phyloP scores from a whole-genome alignment of 2,888 invertebrate genomes.

The Diaprepes abbreviatus region DNA sequence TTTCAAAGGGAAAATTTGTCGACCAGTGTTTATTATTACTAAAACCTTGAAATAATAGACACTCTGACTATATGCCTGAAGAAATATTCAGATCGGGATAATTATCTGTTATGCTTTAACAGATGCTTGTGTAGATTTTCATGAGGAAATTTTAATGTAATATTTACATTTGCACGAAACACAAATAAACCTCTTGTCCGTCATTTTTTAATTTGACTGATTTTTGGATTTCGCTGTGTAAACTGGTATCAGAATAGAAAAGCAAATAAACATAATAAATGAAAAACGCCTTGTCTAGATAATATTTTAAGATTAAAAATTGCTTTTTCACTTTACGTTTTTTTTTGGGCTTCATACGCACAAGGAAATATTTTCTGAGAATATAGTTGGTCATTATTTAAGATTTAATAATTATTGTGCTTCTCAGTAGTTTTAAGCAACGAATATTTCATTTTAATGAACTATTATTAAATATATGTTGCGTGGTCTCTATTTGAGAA shows the following conservation, averaged over 20 bases:
- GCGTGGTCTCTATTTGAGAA: too few relatives aligned
- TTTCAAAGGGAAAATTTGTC: too few relatives aligned
- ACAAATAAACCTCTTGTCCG: conserved; percentile 30
- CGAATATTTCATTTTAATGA: too few relatives aligned
- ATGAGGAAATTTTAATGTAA: conserved; percentile 19
- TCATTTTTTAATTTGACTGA: conserved; percentile 27
- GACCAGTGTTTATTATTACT: too few relatives aligned
- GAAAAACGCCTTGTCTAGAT: background rate
- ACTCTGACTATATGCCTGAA: too few relatives aligned
- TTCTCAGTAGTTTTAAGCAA: too few relatives aligned
- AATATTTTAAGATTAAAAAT: background rate
- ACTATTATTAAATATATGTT: too few relatives aligned
- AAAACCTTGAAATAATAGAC: too few relatives aligned
- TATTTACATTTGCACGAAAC: conserved; percentile 9
- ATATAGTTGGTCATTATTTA: too few relatives aligned
- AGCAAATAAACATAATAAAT: conserved; percentile 15
- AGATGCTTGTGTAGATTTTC: conserved; percentile 25
- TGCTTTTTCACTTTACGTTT: background rate
- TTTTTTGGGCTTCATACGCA: too few relatives aligned
- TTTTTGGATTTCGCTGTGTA: conserved; percentile 22
- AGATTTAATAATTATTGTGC: too few relatives aligned
- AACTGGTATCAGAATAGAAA: conserved; percentile 15
- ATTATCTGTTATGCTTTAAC: conserved; percentile 15
- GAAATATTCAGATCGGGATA: background rate
- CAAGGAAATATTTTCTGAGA: too few relatives aligned